phyloP scores from a whole-genome alignment of 2,888 invertebrate species.

The Heliconius ethilla region DNA sequence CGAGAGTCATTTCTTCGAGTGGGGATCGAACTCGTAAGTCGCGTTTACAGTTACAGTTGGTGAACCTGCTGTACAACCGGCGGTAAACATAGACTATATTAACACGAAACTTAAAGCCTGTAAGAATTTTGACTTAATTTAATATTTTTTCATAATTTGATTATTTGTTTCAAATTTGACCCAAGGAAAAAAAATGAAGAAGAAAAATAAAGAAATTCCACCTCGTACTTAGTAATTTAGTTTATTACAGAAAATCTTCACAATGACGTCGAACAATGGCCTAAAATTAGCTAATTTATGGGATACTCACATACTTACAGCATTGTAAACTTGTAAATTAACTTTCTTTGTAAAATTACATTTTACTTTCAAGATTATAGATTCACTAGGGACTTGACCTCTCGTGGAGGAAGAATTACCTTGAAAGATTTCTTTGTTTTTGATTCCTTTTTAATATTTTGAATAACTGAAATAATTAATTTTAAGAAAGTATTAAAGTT shows the following conservation, averaged over 20 bases:
- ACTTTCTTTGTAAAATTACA: conserved; percentile 41
- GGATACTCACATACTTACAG: conserved; percentile 43
- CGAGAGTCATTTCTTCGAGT: no score
- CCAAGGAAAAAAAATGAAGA: neutral
- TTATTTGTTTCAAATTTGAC: neutral
- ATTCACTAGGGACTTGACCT: conserved; percentile 9
- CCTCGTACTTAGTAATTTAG: conserved; percentile 14
- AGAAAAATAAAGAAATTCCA: neutral
- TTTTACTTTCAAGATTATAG: conserved; percentile 22
- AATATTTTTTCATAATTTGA: neutral
- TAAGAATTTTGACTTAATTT: no score
- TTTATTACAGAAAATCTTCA: conserved; percentile 21
- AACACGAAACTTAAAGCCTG: no score
- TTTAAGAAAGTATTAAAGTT: neutral
- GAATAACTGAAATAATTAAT: no score
- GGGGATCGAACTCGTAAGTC: no score
- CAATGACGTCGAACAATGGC: conserved; percentile 29
- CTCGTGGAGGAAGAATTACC: neutral
- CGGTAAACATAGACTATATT: no score
- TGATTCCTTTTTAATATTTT: neutral
- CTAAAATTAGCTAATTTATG: conserved; percentile 38
- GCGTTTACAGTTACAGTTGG: no score
- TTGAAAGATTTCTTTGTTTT: neutral
- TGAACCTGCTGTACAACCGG: no score
- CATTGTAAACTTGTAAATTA: conserved; percentile 42